Evolutionary conservation across 2,888 invertebrate species (phyloP), one percentile per base, ranked within the genome.

Genomic region (Xestia ashworthii): DNA sequence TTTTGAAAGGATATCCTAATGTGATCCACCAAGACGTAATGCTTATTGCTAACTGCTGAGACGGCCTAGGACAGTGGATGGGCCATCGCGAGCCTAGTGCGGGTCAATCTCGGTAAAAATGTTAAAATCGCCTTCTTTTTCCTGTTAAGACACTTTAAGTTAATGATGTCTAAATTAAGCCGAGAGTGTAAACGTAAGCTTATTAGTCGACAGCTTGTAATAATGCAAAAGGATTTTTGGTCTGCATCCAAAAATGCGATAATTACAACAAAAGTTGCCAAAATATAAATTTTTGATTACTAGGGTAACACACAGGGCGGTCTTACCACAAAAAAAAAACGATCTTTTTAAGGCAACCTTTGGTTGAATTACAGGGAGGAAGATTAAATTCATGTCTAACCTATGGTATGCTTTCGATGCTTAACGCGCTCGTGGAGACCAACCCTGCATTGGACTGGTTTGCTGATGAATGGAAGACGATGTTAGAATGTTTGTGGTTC

Each of bases 141-240:
- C 53, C 4, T 38, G 19, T 38, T 62, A 16, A 9, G 9, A 60
- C 22, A 41, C 12, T 41, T 62, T 41, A 1, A 12, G 32, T 32
- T 32, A 32, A 41, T 44, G n/a, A 22, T 64, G 64, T 44, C 14
- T 65, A 44, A 71, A 67, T 67, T 55, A 48, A 70, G 14, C 11
- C 16, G 1, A 46, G 5, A 32, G 1, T 53, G 9, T 32, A 44
- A 14, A 12, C 19, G 38, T 46, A 44, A 66, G 32, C 9, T 58
- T 25, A 50, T 68, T 62, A 64, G 12, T 71, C 9, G 44, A 65
- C 71, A 62, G 0, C 22, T 41, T 32, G 48, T 41, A 69, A 74
- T 83, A 74, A 79, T 60, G 53, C 11, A 22, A 50, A 71, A 41
- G 3, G 0, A 25, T 60, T 62, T 44, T 46, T 83, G 83, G 75